Base-by-base conservation (phyloP, 2,113 vertebrate species). In the Neodontobutis hainanensis region DNA sequence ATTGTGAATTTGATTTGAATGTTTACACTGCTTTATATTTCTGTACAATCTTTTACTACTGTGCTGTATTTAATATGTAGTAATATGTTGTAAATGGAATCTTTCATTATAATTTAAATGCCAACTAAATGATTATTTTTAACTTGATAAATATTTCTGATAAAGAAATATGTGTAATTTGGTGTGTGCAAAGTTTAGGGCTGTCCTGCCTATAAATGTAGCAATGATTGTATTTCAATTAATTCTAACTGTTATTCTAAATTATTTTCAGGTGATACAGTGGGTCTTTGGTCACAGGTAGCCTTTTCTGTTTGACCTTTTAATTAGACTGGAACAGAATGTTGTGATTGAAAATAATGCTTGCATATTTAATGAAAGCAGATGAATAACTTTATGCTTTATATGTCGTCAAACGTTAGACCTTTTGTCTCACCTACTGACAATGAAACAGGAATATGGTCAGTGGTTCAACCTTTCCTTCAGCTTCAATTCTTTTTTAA, bases 221-320 rank as follows among this genome's bases (percentile, higher is more conserved):
- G 15, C n/a, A 48, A 38, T 52, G 52, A 55, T 36, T 55, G 52
- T 55, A 55, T 55, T 55, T 15, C 36, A 38, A 55, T 55, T 27
- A 27, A 27, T 27, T 27, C 19, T 27, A 27, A 2, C 19, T 27
- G 19, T 27, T 27, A n/a, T n/a, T n/a, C n/a, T n/a, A 1, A 27
- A 27, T 27, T 27, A 3, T 27, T 27, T 27, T 27, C 19, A 27
- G 19, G 19, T n/a, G n/a, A n/a, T 6, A 0, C 27, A 3, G 32
- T 35, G 32, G 6, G 34, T 35, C 8, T 3, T 27, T 27, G 19
- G 19, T 27, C 19, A 27, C 19, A 27, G 19, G 19, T 3, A 27
- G 1, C 19, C 19, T 50, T 50, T 16, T n/a, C 5, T 8, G 3
- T 19, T 49, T n/a, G 47, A 8, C n/a, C n/a, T n/a, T 15, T 49